A percentile compares a stretch with the other conserved stretches of the same genome.
phyloP scores from a whole-genome alignment of 2,797 vertebrate genomes.

The Anguilla obscura region DNA sequence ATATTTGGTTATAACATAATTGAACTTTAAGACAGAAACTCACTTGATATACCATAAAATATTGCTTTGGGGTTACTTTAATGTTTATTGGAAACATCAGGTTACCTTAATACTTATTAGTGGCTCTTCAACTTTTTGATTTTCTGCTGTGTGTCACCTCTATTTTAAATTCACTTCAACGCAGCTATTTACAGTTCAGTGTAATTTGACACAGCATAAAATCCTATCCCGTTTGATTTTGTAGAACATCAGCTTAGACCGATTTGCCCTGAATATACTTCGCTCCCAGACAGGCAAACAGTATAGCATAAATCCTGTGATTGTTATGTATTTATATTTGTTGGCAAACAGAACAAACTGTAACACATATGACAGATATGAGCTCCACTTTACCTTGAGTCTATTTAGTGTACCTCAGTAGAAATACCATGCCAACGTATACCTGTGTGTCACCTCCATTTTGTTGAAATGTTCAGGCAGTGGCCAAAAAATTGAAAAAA shows the following conservation, averaged over 20 bases:
- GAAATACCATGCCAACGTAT: no score
- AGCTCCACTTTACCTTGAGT: no score
- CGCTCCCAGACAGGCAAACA: background rate
- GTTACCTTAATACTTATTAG: background rate
- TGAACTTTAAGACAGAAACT: background rate
- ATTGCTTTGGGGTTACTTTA: background rate
- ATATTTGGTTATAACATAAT: background rate
- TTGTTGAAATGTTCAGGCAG: no score
- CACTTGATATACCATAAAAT: background rate
- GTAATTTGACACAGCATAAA: background rate
- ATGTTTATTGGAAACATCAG: no score
- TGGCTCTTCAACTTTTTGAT: background rate
- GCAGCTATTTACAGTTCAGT: background rate
- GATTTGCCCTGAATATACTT: background rate
- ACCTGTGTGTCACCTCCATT: no score
- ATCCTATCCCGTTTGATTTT: background rate
- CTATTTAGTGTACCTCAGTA: no score
- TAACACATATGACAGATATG: background rate
- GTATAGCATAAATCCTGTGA: no score
- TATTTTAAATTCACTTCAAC: background rate
- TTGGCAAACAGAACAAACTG: background rate
- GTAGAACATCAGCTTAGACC: background rate
- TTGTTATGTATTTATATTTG: background rate
- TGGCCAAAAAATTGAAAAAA: no score
- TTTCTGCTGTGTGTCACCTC: background rate